Percentiles rank a stretch among this genome's conserved stretches.
These are phyloP conservation scores for Pavo muticus DNA, from an alignment of 2,113 vertebrate species.

Conservation along the genomic window DNA sequence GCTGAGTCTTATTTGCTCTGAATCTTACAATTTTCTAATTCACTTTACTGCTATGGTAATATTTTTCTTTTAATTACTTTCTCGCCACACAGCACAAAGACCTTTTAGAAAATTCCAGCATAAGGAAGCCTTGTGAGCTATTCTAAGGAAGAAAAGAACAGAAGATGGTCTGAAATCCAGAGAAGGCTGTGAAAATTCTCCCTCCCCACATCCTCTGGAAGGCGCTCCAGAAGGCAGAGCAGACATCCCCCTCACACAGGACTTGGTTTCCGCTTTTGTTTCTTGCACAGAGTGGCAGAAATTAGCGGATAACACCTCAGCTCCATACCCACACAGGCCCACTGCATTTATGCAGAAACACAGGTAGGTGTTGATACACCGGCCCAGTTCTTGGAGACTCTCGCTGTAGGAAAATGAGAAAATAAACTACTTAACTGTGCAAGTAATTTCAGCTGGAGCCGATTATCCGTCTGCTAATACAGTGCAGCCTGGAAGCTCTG, in stretches of 20 bases:
- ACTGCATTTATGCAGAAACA: background rate
- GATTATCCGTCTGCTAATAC: slow-evolving; percentile 76
- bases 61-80: background rate
- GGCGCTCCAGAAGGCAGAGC: background rate
- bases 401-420: slow-evolving; percentile 55
- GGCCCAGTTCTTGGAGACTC: slow-evolving; percentile 25
- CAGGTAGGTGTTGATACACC: background rate
- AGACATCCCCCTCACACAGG: background rate
- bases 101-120: background rate
- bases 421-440: slow-evolving; percentile 62
- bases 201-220: background rate
- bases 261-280: background rate
- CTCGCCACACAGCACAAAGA: background rate
- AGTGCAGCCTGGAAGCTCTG: slow-evolving; percentile 50
- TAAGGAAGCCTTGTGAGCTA: background rate
- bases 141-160: background rate
- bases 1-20: background rate
- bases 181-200: background rate
- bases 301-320: background rate
- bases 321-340: background rate
- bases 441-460: slow-evolving; percentile 76
- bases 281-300: background rate
- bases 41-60: background rate
- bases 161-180: background rate
- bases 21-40: background rate